Conservation (phyloP, 1,140 invertebrate species). For the Scaptomyza hsui region DNA sequence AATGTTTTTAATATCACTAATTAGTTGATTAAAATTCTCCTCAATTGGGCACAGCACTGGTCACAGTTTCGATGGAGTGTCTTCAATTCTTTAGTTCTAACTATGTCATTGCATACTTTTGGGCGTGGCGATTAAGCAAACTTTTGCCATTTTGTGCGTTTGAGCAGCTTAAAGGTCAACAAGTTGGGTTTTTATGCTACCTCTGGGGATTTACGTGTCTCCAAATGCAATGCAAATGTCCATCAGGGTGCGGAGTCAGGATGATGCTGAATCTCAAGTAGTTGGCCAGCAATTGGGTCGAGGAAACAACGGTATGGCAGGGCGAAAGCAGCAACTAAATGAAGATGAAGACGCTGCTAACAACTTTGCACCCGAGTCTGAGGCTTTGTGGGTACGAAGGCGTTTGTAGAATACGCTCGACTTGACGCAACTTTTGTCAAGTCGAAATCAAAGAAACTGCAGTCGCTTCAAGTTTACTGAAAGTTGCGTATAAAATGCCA, state of each 20-base stretch:
- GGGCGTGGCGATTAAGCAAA: conserved; percentile 64
- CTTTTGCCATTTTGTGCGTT: conserved; percentile 52
- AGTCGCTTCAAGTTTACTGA: conserved; percentile 48
- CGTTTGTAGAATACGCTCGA: conserved; percentile 69
- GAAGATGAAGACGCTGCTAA: conserved; percentile 1
- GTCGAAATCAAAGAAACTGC: conserved; percentile 69
- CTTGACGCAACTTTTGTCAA: conserved; percentile 71
- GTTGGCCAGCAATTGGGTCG: conserved; percentile 38
- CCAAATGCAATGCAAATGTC: conserved; percentile 78
- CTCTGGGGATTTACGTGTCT: conserved; percentile 65
- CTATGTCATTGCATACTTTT: conserved; percentile 36
- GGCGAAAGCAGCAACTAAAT: conserved; percentile 3
- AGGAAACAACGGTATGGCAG: conserved; percentile 17
- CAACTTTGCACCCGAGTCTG: conserved; percentile 6
- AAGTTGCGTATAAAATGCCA: conserved; percentile 71
- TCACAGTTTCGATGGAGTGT: conserved; percentile 9
- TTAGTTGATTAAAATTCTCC: conserved; percentile 44
- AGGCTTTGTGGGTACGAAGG: conserved; percentile 25
- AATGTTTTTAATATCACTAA: conserved; percentile 42
- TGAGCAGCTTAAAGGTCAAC: conserved; percentile 49
- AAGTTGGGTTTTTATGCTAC: conserved; percentile 28
- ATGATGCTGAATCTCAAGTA: conserved; percentile 73
- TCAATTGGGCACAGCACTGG: conserved; percentile 5
- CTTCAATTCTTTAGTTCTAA: conserved; percentile 31
- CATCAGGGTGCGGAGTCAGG: conserved; percentile 31